Base-by-base conservation (phyloP, 1,140 invertebrate genomes). In the Temnothorax nylanderi region DNA sequence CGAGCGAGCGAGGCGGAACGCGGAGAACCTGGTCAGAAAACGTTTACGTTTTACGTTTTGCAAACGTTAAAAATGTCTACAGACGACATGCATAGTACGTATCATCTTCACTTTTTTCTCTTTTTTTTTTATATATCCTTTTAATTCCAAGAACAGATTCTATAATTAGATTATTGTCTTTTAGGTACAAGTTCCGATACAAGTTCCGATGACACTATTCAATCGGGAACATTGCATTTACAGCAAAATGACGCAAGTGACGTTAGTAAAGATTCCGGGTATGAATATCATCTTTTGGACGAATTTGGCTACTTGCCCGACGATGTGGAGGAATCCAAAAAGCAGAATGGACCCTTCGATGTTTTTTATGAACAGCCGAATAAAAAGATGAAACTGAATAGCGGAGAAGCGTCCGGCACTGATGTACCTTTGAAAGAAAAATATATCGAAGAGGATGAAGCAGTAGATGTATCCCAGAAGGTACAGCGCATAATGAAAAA, bases 401-500 rank as follows among this genome's bases (percentile, higher is more conserved):
- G 0, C 13, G 13, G 11, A 41, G 32, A 67, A 5, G 18, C 5
- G 11, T 47, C 62, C 13, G 5, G 26, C 7, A 13, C 3, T 62
- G 11, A 11, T 6, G 10, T 18, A 5, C 37, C 41, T 32, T 7
- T 10, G 1, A 18, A 5, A 16, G 60, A 67, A 18, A 67, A 37
- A 1, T 37, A 26, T 18, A 37, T 7, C 16, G 18, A 51, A 21
- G 11, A 49, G 6, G 26, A 41, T 51, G n/a, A 69, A 7, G 21
- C 18, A n/a, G 18, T 8, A 10, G 32, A 44, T 16, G 4, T 72
- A 16, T 37, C 54, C 1, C 3, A 37, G 34, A 85, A 86, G 62
- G 84, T 51, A 47, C 44, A 89, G 56, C 82, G 75, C n/a, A 92
- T 95, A 88, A 96, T 97, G 95, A 95, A 96, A 90, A 97, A 96